phyloP scores from a whole-genome alignment of 2,888 invertebrate genomes.

The Lissocephala sabroskyi region DNA sequence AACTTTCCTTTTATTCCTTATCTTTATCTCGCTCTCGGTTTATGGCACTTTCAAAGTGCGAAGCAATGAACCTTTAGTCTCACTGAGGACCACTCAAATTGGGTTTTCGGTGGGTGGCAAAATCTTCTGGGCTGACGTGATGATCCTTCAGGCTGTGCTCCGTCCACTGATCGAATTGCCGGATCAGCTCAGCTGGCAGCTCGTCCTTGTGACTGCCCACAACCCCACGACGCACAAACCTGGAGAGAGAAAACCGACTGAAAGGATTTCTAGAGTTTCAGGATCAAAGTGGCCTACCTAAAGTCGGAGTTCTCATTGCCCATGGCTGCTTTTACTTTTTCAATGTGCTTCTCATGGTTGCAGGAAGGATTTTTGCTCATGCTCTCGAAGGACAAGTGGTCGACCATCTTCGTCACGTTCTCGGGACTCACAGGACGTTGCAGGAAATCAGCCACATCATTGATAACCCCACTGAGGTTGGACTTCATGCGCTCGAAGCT shows the following conservation, averaged over 20 bases:
- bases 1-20: too few relatives aligned
- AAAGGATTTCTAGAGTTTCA: too few relatives aligned
- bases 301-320: too few relatives aligned
- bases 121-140: constrained; percentile 56
- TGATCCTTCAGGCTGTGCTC: constrained; percentile 51
- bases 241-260: too few relatives aligned
- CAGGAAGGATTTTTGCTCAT: too few relatives aligned
- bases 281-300: too few relatives aligned
- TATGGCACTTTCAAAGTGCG: too few relatives aligned
- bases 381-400: constrained; percentile 68
- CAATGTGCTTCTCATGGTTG: constrained; percentile 68
- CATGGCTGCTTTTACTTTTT: constrained; percentile 65
- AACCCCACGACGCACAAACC: constrained; percentile 69
- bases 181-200: constrained; percentile 50
- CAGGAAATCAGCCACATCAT: constrained; percentile 57
- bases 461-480: constrained; percentile 51
- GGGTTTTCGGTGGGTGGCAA: constrained; percentile 58
- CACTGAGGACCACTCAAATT: too few relatives aligned
- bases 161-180: constrained; percentile 67
- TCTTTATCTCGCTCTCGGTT: too few relatives aligned
- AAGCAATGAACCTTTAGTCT: too few relatives aligned
- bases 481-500: constrained; percentile 69
- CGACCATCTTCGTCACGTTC: constrained; percentile 44
- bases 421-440: constrained; percentile 30
- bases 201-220: constrained; percentile 70